Evolutionary conservation across 2,888 invertebrate genomes (phyloP), one percentile per base, ranked within the genome.

Genomic region (Oconnorella tubifera): DNA sequence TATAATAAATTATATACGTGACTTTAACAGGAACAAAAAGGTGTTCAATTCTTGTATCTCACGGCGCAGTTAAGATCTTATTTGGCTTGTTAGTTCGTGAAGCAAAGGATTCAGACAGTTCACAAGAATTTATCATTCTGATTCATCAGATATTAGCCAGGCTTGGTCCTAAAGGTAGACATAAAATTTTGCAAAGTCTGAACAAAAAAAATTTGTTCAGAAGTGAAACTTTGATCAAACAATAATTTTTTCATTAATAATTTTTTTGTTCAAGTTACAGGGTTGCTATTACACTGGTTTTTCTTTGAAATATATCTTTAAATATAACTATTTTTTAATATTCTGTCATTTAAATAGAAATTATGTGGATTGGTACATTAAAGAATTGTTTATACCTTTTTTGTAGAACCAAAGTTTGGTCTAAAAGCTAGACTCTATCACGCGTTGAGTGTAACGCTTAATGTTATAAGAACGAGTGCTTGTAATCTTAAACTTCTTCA

Each of bases 381-480:
- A 40, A 40, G 40, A 40, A 6, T 40, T 19, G 40, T 40, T 19
- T 40, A 40, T 53, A 53, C 23, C 6, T 67, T 66, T 57, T 65
- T 77, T 75, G 14, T 74, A 82, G 85, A 85, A 77, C 71, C 80
- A 4, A 89, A 88, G 80, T 89, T 89, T 78, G 86, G 88, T 25
- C 80, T 85, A 67, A 88, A 88, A 83, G 85, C 88, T 27, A 85
- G 88, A 74, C 83, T 86, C 77, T 76, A 76, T 63, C 73, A 78
- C 60, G 76, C 77, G 4, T 70, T 81, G 49, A 69, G 77, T n/a
- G 70, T 80, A 29, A 78, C 80, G 0, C 65, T 80, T 59, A 74
- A 72, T 61, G 63, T 80, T 67, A 71, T 80, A 48, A 77, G 77
- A 67, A 75, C 71, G 58, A 74, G 77, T 70, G 68, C 70, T 33